Conservation (phyloP, 2,113 vertebrate species). For the Thunnus maccoyii region DNA sequence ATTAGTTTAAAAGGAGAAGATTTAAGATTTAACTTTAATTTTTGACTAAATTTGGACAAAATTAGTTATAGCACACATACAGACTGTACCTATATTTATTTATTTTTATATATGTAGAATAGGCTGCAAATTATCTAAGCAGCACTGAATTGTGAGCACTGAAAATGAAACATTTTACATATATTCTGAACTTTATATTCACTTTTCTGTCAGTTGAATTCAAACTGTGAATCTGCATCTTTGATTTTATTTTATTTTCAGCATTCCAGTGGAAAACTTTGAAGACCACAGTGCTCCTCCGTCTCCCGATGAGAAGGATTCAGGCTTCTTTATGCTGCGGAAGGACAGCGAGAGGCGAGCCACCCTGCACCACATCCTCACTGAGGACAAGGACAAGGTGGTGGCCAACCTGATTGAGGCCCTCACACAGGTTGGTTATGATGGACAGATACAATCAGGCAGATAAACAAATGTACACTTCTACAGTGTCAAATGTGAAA, state of each 20-base stretch:
- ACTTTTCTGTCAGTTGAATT: no score
- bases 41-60: no score
- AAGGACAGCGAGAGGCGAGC: conserved; percentile 98
- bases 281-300: conserved; percentile 99
- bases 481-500: not conserved
- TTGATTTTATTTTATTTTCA: conserved; percentile 58
- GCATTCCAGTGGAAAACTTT: conserved; percentile 98
- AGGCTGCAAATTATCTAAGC: no score
- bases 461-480: not conserved
- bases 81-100: no score
- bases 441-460: not conserved
- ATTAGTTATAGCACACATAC: no score
- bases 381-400: conserved; percentile 94
- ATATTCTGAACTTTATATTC: no score
- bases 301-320: conserved; percentile 97
- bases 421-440: conserved; percentile 88
- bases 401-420: conserved; percentile 94
- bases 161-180: no score
- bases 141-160: no score
- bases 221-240: not conserved
- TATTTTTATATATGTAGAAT: no score
- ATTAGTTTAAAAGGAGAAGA: no score
- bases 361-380: conserved; percentile 95
- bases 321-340: conserved; percentile 96
- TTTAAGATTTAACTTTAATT: no score